These are phyloP conservation scores for Eulemur coronatus DNA, from an alignment of 2,797 vertebrate species.

Conservation along the genomic window DNA sequence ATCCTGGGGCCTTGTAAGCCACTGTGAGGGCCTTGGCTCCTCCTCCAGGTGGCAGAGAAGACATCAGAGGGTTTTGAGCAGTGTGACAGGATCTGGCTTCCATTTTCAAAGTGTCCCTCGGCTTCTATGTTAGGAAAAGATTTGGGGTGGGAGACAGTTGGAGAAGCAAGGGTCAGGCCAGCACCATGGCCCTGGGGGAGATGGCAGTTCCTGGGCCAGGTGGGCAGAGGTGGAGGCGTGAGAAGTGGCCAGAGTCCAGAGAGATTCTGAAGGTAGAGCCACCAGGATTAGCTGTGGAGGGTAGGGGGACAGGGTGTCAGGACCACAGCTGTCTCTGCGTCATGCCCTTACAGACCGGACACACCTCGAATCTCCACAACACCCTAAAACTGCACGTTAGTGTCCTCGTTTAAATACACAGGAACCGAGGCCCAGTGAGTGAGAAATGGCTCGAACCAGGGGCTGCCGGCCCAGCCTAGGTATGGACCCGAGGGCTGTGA, in stretches of 20 bases:
- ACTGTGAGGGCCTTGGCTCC: neutral
- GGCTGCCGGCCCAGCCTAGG: neutral
- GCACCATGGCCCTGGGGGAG: neutral
- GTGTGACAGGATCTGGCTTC: neutral
- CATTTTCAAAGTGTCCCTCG: neutral
- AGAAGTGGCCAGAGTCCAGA: neutral
- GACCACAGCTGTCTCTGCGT: neutral
- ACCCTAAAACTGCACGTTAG: rapidly evolving
- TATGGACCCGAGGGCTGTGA: neutral
- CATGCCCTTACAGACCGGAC: neutral
- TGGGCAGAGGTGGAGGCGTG: neutral
- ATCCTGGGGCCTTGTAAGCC: neutral
- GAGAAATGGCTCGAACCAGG: neutral
- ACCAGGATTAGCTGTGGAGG: neutral
- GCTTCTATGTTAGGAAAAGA: neutral
- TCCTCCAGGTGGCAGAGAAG: neutral
- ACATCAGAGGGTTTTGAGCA: neutral
- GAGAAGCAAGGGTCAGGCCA: neutral
- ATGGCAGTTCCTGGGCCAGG: neutral
- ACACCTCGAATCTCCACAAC: neutral
- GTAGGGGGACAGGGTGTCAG: neutral
- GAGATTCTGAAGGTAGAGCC: neutral
- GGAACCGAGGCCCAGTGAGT: neutral
- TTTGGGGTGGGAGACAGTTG: too few species aligned
- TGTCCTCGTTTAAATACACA: neutral